phyloP scores from a whole-genome alignment of 2,113 vertebrate species.

The Esox niger region DNA sequence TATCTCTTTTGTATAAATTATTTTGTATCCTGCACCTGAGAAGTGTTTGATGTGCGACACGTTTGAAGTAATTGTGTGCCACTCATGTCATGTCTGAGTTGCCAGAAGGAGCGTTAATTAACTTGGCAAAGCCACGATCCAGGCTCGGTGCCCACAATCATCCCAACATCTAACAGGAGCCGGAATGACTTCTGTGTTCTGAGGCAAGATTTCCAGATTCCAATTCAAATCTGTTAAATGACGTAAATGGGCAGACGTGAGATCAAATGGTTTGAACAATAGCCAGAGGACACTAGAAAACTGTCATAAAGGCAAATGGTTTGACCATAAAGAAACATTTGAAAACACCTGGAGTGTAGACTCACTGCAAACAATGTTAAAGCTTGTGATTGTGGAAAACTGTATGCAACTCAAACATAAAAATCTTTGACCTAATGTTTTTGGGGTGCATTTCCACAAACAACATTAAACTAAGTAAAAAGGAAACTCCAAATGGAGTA shows the following conservation, averaged over 20 bases:
- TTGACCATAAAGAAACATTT: neutral
- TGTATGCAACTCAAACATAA: too few species aligned
- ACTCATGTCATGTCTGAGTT: conserved; percentile 24
- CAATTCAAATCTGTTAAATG: conserved; percentile 38
- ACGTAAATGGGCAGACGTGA: conserved; percentile 3
- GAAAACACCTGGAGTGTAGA: neutral
- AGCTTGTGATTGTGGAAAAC: too few species aligned
- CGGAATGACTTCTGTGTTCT: conserved; percentile 45
- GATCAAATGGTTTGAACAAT: conserved; percentile 40
- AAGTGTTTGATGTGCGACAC: conserved; percentile 30
- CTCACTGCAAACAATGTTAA: too few species aligned
- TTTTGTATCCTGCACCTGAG: too few species aligned
- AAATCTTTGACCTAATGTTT: neutral
- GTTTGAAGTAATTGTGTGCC: conserved; percentile 12
- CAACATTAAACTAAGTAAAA: conserved; percentile 18
- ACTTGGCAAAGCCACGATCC: conserved; percentile 53
- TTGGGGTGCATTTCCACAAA: conserved; percentile 2
- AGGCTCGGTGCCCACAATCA: conserved; percentile 55
- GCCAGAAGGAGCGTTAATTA: conserved; percentile 63
- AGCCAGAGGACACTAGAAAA: too few species aligned
- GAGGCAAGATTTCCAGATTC: conserved; percentile 26
- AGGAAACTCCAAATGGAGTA: too few species aligned
- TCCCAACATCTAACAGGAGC: conserved; percentile 37
- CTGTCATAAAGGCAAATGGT: conserved; percentile 8
- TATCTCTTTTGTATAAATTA: too few species aligned